Conservation (phyloP, 2,113 vertebrate species). For the Rattus rattus region DNA sequence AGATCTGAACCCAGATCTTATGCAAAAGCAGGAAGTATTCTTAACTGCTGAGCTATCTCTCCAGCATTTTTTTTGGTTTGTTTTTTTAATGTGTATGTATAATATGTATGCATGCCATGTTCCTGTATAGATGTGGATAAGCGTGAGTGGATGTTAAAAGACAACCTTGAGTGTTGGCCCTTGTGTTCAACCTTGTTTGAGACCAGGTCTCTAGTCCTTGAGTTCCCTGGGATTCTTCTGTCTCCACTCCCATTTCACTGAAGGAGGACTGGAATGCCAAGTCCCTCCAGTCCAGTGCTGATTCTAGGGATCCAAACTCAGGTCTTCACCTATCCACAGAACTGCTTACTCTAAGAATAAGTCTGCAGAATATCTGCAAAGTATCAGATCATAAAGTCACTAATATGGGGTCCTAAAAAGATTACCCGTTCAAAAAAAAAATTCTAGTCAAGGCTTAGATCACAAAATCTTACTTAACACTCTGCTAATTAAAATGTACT, state of each 20-base stretch:
- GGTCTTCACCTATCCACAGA: neutral
- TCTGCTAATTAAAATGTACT: neutral
- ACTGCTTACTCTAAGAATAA: neutral
- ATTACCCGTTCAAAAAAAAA: neutral
- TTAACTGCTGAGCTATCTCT: neutral
- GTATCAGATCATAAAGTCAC: neutral
- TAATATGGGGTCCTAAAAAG: neutral
- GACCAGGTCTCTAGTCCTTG: neutral
- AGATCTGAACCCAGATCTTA: neutral
- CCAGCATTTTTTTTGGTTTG: neutral
- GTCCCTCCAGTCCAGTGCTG: neutral
- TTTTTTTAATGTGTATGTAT: neutral
- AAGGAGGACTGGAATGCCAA: neutral
- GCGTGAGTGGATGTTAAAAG: neutral
- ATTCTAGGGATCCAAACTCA: neutral
- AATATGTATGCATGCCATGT: neutral
- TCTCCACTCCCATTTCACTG: neutral
- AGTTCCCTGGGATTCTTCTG: neutral
- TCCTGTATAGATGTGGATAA: neutral
- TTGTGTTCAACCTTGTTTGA: neutral
- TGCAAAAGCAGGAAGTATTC: neutral
- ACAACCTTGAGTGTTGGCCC: neutral
- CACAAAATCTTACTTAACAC: slow-evolving; percentile 31
- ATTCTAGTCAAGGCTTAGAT: neutral
- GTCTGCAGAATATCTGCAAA: neutral